phyloP scores from a whole-genome alignment of 2,888 invertebrate species.

The Cylloceria caligata region DNA sequence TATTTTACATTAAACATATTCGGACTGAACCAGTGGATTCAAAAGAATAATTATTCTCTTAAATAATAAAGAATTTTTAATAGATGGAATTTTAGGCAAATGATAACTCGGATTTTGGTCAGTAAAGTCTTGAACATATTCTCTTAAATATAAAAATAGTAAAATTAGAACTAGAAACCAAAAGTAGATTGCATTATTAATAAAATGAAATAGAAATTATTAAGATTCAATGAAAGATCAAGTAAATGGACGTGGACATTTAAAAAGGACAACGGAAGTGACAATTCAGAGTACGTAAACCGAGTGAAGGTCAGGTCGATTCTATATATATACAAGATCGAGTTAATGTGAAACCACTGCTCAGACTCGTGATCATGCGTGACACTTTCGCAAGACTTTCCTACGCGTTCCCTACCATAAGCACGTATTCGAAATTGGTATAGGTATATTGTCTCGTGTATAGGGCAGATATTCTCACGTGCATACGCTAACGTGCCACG shows the following conservation, averaged over 20 bases:
- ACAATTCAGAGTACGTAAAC: background rate
- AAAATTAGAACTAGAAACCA: background rate
- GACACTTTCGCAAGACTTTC: conserved; percentile 67
- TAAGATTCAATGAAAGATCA: background rate
- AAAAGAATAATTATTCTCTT: background rate
- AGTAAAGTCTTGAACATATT: too few species aligned
- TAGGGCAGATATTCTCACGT: conserved; percentile 2
- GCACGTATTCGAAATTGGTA: background rate
- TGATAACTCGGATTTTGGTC: too few species aligned
- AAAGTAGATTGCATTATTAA: background rate
- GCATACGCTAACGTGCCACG: conserved; percentile 26
- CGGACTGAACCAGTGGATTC: background rate
- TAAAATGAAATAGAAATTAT: background rate
- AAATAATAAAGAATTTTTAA: background rate
- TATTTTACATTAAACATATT: background rate
- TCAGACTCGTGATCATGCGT: conserved; percentile 56
- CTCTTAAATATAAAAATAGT: too few species aligned
- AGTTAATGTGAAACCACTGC: conserved; percentile 13
- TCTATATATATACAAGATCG: conserved; percentile 22
- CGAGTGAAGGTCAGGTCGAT: conserved; percentile 35
- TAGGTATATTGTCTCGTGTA: conserved; percentile 9
- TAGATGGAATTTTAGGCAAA: too few species aligned
- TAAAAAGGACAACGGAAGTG: conserved; percentile 1
- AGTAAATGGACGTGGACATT: background rate
- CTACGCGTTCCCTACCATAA: conserved; percentile 59